A percentile compares a stretch with the other conserved stretches of the same genome.
phyloP scores from a whole-genome alignment of 2,797 vertebrate genomes.

The Philypnodon macrostomus region DNA sequence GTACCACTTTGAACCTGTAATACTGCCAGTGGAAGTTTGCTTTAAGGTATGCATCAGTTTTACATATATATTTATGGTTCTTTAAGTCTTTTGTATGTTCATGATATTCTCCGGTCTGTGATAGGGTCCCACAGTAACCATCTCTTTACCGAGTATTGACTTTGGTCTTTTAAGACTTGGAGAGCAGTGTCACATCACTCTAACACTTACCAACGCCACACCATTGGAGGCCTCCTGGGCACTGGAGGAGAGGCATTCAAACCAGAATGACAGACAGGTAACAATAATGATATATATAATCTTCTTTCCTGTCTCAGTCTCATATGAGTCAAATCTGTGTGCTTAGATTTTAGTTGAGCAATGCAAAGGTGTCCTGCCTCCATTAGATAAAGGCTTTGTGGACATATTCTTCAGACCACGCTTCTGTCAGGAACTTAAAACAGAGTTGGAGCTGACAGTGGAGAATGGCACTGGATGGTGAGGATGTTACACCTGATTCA shows the following conservation, averaged over 20 bases:
- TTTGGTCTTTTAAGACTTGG: conserved; percentile 83
- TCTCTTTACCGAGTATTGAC: conserved; percentile 77
- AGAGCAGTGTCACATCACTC: conserved; percentile 54
- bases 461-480: conserved; percentile 85
- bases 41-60: conserved; percentile 87
- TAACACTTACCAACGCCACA: conserved; percentile 82
- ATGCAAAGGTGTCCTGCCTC: conserved; percentile 73
- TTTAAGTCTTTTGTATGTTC: not conserved
- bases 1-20: conserved; percentile 67
- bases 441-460: conserved; percentile 82
- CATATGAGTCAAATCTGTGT: conserved; percentile 14
- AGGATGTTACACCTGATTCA: no score
- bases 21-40: conserved; percentile 80
- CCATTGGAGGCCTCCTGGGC: conserved; percentile 83
- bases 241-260: conserved; percentile 69
- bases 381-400: conserved; percentile 74
- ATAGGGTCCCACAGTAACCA: conserved; percentile 82
- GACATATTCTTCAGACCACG: conserved; percentile 75
- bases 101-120: not conserved
- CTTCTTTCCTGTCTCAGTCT: no score
- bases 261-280: conserved; percentile 52
- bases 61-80: not conserved
- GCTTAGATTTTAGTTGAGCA: conserved; percentile 79
- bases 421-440: conserved; percentile 78
- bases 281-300: not conserved